Evolutionary conservation across 2,888 invertebrate genomes (phyloP).

Genomic region (Macrophya alboannulata): DNA sequence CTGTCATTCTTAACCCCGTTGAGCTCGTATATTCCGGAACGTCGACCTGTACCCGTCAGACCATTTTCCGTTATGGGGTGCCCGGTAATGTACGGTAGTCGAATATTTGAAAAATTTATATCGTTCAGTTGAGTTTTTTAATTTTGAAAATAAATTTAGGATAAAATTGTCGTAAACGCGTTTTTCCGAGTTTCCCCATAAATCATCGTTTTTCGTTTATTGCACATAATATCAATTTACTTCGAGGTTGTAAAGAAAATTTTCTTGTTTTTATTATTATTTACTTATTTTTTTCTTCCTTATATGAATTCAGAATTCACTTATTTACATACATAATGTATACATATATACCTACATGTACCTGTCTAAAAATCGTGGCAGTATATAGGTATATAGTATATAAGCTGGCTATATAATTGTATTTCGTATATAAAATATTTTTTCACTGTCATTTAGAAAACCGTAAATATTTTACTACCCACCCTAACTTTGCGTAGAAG

Average conservation of each 20-base stretch:
- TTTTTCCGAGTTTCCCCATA: not conserved
- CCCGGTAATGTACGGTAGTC: conserved; percentile 48
- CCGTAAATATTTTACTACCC: conserved; percentile 32
- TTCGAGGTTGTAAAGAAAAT: not conserved
- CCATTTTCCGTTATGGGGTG: conserved; percentile 59
- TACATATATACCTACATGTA: not conserved
- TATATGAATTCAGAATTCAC: not conserved
- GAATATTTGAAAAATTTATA: conserved; percentile 56
- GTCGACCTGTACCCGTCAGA: conserved; percentile 57
- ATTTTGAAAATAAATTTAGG: not conserved
- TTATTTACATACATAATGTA: not conserved
- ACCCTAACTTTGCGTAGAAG: not conserved
- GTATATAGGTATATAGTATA: not conserved
- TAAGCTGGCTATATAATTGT: not conserved
- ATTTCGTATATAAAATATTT: not conserved
- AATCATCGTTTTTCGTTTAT: not conserved
- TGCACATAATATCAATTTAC: not conserved
- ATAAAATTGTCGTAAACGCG: not conserved
- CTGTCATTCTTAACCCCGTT: conserved; percentile 54
- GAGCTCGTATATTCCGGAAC: conserved; percentile 33
- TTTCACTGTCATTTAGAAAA: conserved; percentile 17
- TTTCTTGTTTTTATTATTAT: no score
- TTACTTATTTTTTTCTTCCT: not conserved
- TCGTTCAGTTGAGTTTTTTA: conserved; percentile 51
- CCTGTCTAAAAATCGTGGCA: not conserved